Base-by-base conservation (phyloP, 2,888 invertebrate species). In the Pachydiplax longipennis region DNA sequence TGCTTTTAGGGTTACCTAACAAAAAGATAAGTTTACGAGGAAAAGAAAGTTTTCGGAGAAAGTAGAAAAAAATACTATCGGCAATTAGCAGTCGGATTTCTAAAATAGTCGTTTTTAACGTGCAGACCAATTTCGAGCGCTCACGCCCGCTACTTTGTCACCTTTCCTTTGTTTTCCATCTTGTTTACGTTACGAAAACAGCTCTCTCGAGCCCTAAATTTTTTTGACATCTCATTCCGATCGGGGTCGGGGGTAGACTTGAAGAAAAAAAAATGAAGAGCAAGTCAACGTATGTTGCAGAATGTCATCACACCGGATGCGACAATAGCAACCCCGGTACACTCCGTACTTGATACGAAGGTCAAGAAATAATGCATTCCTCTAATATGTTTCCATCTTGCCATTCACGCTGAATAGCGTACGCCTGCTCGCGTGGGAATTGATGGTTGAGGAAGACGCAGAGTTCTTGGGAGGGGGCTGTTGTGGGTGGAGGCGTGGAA, bases 301-400 rank as follows among this genome's bases (percentile, higher is more conserved):
- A 87, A 87, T 87, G 87, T 87, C 87, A 87, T 61, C 87, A 87
- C 87, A 87, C 87, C 87, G 87, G 87, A 87, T 87, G 87, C 61
- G 58, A 58, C 83, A 40, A 40, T 40, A 40, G 40, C 10, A 10
- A 83, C 15, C 82, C 6, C 48, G 48, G 87, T 15, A 58, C 61
- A 35, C 87, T 37, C 87, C 61, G 87, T 87, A 87, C 87, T 87
- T 87, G 87, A 87, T 61, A 87, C 87, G 87, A 87, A 87, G 87
- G 87, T 87, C 87, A 61, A n/a, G 87, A 87, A 65, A 87, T 87
- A 87, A 61, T 61, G 35, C 31, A n/a, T 31, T 10, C 61, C 87
- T 61, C 73, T 73, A 53, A 53, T 53, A 53, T 73, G 25, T 87
- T 87, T 61, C 37, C 61, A 37, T 61, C 35, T 13, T 58, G 31